A percentile compares a stretch with the other conserved stretches of the same genome.
Evolutionary conservation across 2,797 vertebrate genomes (phyloP).

Genomic region (Tapirus indicus): DNA sequence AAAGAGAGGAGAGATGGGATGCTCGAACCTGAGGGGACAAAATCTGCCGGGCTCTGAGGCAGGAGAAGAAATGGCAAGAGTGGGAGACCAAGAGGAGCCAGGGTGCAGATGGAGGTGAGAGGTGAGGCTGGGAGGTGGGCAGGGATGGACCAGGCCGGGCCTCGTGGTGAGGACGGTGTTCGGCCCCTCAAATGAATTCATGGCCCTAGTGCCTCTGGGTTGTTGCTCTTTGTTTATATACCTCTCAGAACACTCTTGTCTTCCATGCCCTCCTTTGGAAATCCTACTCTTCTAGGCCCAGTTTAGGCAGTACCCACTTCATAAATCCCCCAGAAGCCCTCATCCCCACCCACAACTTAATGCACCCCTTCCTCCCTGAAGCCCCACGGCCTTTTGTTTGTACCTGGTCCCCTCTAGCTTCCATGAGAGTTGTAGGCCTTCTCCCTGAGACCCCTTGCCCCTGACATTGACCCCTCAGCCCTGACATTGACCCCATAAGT

Average conservation of each 20-base stretch:
- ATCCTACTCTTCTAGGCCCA: not conserved
- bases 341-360: not conserved
- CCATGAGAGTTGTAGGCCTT: not conserved
- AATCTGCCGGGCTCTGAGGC: not conserved
- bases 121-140: not conserved
- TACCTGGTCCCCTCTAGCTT: not conserved
- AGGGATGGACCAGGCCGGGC: not conserved
- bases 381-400: not conserved
- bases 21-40: not conserved
- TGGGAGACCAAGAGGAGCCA: not conserved
- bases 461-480: not conserved
- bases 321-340: not conserved
- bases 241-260: not conserved
- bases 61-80: not conserved
- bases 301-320: not conserved
- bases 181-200: not conserved
- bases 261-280: not conserved
- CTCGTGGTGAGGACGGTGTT: not conserved
- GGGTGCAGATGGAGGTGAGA: not conserved
- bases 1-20: not conserved
- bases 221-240: not conserved
- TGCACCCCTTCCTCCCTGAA: not conserved
- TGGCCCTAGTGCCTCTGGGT: not conserved
- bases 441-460: not conserved
- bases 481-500: not conserved